Percentiles rank a stretch among this genome's conserved stretches.
Conservation (phyloP, 2,888 invertebrate species). For the Chorisops tibialis region DNA sequence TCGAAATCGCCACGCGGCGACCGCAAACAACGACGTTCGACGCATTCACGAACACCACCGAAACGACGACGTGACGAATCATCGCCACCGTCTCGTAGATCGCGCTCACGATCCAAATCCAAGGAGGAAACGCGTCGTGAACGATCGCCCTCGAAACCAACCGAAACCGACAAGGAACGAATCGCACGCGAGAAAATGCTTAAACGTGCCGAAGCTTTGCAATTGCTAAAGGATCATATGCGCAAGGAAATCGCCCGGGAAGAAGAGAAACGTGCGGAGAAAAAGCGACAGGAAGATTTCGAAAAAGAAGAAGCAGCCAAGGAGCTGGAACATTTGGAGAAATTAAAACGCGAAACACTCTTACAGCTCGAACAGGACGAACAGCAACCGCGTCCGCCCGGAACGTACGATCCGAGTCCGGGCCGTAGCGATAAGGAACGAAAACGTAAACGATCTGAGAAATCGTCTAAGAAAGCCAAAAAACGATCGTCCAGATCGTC, state of each 20-base stretch:
- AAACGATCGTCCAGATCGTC: conserved; percentile 48
- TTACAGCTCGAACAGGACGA: conserved; percentile 48
- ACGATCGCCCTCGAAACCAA: conserved; percentile 17
- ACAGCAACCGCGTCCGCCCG: conserved; percentile 38
- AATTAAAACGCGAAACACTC: conserved; percentile 48
- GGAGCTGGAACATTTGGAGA: conserved; percentile 48
- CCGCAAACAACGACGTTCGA: conserved; percentile 34
- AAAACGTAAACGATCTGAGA: conserved; percentile 40
- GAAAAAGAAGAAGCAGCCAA: conserved; percentile 47
- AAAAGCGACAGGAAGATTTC: conserved; percentile 46
- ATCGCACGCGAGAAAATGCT: conserved; percentile 50
- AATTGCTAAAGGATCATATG: conserved; percentile 60
- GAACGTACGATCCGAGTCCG: background rate
- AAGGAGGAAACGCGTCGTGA: conserved; percentile 38
- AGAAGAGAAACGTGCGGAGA: conserved; percentile 57
- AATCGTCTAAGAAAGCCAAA: conserved; percentile 47
- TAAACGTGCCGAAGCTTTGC: conserved; percentile 54
- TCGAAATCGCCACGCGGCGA: conserved; percentile 13
- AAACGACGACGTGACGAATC: background rate
- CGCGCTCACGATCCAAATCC: background rate
- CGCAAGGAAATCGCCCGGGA: conserved; percentile 58
- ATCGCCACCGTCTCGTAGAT: background rate
- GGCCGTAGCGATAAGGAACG: conserved; percentile 31
- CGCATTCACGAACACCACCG: conserved; percentile 30
- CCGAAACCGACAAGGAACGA: conserved; percentile 42